phyloP scores from a whole-genome alignment of 1,140 invertebrate species.

The Drosophila kanapiae region DNA sequence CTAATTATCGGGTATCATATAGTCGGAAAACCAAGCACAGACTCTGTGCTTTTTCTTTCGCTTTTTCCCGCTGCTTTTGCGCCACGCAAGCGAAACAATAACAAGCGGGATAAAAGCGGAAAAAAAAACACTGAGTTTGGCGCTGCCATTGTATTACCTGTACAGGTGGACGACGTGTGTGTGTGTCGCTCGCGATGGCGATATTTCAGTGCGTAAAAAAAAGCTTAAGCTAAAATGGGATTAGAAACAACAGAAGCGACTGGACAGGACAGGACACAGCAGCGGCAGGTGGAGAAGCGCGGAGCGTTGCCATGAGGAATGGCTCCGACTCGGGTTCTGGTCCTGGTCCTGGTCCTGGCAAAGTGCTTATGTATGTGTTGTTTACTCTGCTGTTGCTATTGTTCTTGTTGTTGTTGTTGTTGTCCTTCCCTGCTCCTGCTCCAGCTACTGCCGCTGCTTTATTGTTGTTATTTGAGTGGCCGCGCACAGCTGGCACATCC shows the following conservation, averaged over 20 bases:
- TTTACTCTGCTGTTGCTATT: slow-evolving; percentile 37
- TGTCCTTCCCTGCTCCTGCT: not conserved
- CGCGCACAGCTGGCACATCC: slow-evolving; percentile 67
- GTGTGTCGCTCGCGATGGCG: slow-evolving; percentile 20
- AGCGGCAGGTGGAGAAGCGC: not conserved
- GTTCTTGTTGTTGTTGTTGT: slow-evolving; percentile 53
- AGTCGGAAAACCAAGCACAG: slow-evolving; percentile 21
- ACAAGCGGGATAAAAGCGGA: slow-evolving; percentile 17
- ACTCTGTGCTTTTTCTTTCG: not conserved
- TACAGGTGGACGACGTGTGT: slow-evolving; percentile 22
- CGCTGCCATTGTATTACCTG: slow-evolving; percentile 26
- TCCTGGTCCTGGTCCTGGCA: slow-evolving; percentile 34
- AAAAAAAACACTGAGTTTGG: slow-evolving; percentile 28
- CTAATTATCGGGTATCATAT: slow-evolving; percentile 37
- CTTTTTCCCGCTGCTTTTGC: not conserved
- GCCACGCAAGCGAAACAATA: slow-evolving; percentile 19
- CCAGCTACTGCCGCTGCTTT: slow-evolving; percentile 21
- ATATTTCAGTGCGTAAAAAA: slow-evolving; percentile 65
- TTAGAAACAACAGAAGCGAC: slow-evolving; percentile 65
- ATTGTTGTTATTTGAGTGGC: slow-evolving; percentile 70
- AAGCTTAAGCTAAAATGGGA: slow-evolving; percentile 80
- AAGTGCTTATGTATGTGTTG: slow-evolving; percentile 57
- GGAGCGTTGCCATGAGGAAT: slow-evolving; percentile 28
- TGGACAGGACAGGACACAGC: slow-evolving; percentile 20
- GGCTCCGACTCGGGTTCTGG: slow-evolving; percentile 16